These are phyloP conservation scores for Eulemur rufifrons DNA, from an alignment of 2,113 vertebrate species.

Conservation along the genomic window DNA sequence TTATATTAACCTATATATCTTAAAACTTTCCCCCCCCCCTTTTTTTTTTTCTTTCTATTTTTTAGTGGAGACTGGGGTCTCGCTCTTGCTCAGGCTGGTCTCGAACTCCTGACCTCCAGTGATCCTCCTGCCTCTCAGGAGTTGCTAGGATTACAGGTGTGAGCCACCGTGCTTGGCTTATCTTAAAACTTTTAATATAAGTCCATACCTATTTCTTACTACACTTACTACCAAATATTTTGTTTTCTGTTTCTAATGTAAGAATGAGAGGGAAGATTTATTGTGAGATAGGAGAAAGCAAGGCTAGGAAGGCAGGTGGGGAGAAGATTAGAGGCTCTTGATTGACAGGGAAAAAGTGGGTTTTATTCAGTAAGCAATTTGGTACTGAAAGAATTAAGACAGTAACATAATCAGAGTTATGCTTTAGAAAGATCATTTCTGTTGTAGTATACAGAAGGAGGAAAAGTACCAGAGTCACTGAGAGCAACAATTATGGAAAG, in stretches of 20 bases:
- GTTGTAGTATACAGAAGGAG: neutral
- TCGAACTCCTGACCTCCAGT: too few species aligned
- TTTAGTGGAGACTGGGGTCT: neutral
- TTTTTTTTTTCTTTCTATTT: neutral
- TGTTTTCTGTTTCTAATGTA: neutral
- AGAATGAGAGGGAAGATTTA: conserved; percentile 17
- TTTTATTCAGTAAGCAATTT: conserved; percentile 12
- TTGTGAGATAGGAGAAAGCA: neutral
- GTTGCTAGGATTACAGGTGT: too few species aligned
- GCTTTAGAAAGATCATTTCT: neutral
- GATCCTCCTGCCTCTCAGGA: too few species aligned
- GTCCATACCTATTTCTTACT: neutral
- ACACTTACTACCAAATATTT: neutral
- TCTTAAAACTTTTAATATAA: neutral
- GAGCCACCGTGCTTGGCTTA: too few species aligned
- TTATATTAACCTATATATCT: neutral
- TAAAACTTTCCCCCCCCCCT: neutral
- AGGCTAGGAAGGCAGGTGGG: neutral
- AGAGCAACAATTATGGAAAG: conserved; percentile 10
- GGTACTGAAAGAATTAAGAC: conserved; percentile 19
- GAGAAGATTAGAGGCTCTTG: neutral
- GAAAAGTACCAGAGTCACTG: neutral
- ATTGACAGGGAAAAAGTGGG: neutral
- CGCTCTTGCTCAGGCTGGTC: too few species aligned
- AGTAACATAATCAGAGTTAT: neutral